These are phyloP conservation scores for Ptychadena robeensis DNA, from an alignment of 2,797 vertebrate species.

Conservation along the genomic window DNA sequence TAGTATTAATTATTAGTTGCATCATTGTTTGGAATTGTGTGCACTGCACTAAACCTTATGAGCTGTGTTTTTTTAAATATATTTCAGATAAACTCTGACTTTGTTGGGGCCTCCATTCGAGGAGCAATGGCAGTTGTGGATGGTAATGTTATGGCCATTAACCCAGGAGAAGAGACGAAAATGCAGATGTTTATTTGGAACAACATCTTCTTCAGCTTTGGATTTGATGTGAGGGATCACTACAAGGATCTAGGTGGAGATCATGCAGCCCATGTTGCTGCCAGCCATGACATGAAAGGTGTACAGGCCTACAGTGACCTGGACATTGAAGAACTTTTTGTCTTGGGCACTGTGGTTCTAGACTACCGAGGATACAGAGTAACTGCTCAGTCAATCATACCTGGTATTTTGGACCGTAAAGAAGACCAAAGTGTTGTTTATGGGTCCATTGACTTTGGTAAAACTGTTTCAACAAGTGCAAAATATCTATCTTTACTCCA, in stretches of 20 bases:
- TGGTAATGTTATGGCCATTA: conserved; percentile 59
- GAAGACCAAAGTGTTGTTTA: conserved; percentile 62
- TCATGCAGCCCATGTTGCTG: conserved; percentile 52
- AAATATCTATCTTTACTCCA: conserved; percentile 55
- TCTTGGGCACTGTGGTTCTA: conserved; percentile 79
- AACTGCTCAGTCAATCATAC: conserved; percentile 82
- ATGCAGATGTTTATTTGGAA: conserved; percentile 61
- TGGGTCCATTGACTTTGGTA: conserved; percentile 61
- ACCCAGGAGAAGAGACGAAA: conserved; percentile 55
- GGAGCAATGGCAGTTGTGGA: conserved; percentile 58
- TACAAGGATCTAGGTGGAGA: conserved; percentile 59
- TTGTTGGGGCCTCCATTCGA: conserved; percentile 53
- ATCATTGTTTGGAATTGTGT: not conserved
- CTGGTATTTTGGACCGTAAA: conserved; percentile 75
- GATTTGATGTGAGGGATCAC: conserved; percentile 58
- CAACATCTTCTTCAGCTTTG: conserved; percentile 60
- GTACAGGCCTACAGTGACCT: conserved; percentile 79
- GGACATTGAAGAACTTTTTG: conserved; percentile 76
- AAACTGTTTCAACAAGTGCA: conserved; percentile 45
- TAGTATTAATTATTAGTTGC: not conserved
- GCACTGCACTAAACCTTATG: not conserved
- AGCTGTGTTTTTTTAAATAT: not conserved
- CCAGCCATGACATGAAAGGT: conserved; percentile 65
- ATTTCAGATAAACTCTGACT: conserved; percentile 55
- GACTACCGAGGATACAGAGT: conserved; percentile 83